Conservation (phyloP, 2,888 invertebrate genomes). For the Protophormia terraenovae region DNA sequence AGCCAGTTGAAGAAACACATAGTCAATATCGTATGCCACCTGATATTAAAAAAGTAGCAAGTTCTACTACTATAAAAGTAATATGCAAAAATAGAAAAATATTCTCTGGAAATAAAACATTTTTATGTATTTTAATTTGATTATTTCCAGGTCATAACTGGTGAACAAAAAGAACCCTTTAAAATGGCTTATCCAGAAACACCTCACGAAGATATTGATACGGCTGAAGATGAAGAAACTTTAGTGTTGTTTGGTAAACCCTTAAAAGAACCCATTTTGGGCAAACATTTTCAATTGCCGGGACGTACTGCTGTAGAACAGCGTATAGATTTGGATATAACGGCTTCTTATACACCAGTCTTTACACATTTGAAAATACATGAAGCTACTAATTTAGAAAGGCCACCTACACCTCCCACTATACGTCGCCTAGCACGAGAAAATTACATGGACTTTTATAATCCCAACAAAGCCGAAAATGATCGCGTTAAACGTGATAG, state of each 20-base stretch:
- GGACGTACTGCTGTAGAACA: conserved; percentile 78
- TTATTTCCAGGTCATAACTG: conserved; percentile 66
- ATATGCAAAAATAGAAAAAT: no score
- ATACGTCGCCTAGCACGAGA: conserved; percentile 80
- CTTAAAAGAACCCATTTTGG: conserved; percentile 84
- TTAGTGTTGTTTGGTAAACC: conserved; percentile 83
- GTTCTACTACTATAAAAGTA: conserved; percentile 90
- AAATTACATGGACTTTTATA: conserved; percentile 75
- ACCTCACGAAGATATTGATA: conserved; percentile 32
- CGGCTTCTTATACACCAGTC: conserved; percentile 86
- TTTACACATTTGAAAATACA: conserved; percentile 86
- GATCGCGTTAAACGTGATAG: neutral
- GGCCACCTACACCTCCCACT: conserved; percentile 83
- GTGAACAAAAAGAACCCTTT: conserved; percentile 60
- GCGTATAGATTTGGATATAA: conserved; percentile 84
- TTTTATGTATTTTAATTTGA: no score
- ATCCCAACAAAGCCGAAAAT: conserved; percentile 13
- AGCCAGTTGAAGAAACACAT: conserved; percentile 80
- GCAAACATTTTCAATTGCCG: conserved; percentile 84
- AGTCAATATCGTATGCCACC: conserved; percentile 84
- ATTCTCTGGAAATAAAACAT: no score
- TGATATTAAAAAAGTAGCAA: conserved; percentile 88
- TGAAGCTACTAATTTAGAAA: conserved; percentile 83
- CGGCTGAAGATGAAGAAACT: conserved; percentile 50
- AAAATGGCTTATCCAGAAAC: conserved; percentile 29